Evolutionary conservation across 2,113 vertebrate species (phyloP).

Genomic region (Trochalopteron elliotii): DNA sequence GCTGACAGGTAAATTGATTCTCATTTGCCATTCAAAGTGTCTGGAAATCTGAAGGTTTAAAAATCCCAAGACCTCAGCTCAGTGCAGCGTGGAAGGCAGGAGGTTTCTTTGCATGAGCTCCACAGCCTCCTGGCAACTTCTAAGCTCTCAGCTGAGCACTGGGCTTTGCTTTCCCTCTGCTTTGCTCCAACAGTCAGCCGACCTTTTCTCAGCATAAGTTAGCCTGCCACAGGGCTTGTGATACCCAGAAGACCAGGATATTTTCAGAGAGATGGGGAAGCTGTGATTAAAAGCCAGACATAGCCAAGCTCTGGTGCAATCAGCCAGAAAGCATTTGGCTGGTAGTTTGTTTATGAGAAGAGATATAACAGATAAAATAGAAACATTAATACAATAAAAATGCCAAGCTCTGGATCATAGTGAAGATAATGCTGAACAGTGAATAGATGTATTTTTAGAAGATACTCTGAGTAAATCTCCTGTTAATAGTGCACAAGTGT

Average conservation of each 20-base stretch:
- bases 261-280: conserved; percentile 8
- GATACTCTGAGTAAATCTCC: not conserved
- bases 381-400: conserved; percentile 10
- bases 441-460: not conserved
- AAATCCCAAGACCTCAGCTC: not conserved
- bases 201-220: conserved; percentile 33
- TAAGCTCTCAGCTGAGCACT: not conserved
- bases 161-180: not conserved
- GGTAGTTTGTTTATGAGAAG: not conserved
- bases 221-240: conserved; percentile 44
- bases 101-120: not conserved
- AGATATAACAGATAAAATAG: not conserved
- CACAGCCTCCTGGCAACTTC: conserved; percentile 4
- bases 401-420: not conserved
- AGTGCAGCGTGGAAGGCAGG: not conserved
- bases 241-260: conserved; percentile 13
- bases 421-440: not conserved
- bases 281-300: not conserved
- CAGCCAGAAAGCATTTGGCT: conserved; percentile 26
- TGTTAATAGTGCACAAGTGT: not conserved
- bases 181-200: not conserved
- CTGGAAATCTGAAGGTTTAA: not conserved
- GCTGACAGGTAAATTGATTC: conserved; percentile 16
- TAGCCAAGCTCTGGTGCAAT: not conserved
- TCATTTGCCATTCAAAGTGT: not conserved